Conservation (phyloP, 37 sponge, comb jelly and placozoan species). For the Theonella swinhoei region DNA sequence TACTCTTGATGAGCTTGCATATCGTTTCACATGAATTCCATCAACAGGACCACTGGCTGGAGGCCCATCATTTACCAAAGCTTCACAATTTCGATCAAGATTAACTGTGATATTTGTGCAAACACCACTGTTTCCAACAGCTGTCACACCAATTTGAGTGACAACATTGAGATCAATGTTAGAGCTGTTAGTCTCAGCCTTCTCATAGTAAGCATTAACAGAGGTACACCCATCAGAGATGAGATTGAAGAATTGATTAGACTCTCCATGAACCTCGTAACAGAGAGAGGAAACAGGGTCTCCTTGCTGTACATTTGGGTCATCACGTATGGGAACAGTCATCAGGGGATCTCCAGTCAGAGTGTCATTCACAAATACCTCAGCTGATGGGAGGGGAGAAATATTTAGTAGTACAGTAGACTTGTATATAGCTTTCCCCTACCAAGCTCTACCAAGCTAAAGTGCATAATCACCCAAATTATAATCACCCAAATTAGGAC, state of each 20-base stretch:
- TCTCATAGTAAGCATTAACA: neutral
- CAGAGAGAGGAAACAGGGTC: constrained; percentile 1
- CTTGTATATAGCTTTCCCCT: too few relatives aligned
- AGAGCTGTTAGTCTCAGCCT: neutral
- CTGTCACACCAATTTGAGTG: constrained; percentile 26
- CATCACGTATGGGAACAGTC: constrained; percentile 19
- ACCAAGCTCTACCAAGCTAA: too few relatives aligned
- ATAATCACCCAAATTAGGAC: too few relatives aligned
- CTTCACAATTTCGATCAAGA: neutral
- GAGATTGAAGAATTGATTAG: neutral
- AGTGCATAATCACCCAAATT: too few relatives aligned
- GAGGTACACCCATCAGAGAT: constrained; percentile 9
- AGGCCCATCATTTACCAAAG: neutral
- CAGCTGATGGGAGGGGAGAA: too few relatives aligned
- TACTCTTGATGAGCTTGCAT: constrained; percentile 1
- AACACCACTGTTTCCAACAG: constrained; percentile 5
- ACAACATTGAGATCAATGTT: constrained; percentile 25
- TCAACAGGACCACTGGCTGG: neutral
- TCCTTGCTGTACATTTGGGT: neutral
- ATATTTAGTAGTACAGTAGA: too few relatives aligned
- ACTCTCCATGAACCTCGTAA: constrained; percentile 12
- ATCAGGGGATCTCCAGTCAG: constrained; percentile 42
- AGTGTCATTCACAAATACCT: constrained; percentile 30
- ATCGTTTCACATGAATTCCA: neutral
- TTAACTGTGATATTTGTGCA: neutral